Evolutionary conservation across 2,797 vertebrate genomes (phyloP), one percentile per base, ranked within the genome.

Genomic region (Macropus fuliginosus): DNA sequence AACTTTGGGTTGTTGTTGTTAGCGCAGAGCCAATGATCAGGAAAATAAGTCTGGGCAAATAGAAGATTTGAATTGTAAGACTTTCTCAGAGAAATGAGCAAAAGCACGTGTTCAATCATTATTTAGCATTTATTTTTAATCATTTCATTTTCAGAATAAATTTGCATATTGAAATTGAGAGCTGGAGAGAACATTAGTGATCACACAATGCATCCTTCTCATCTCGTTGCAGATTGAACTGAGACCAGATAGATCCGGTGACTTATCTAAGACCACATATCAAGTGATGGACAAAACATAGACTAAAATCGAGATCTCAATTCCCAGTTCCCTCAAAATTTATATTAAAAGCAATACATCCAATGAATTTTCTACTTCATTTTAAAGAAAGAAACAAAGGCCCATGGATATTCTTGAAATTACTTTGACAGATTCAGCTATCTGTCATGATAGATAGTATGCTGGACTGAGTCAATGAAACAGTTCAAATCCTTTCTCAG

Each of bases 301-400:
- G 66, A 46, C 40, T 81, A 81, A 40, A 21, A 40, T 81, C 21
- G 3, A 8, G n/a, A 18, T 40, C n/a, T 81, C 66, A 40, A 81
- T 9, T 81, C 6, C n/a, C n/a, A 81, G 40, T 81, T 81, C n/a
- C 66, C n/a, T 81, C 6, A 81, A 18, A 81, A 81, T 81, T 10
- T 92, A 6, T 91, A 93, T 92, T 4, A 40, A 18, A 93, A 93
- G 57, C 92, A 93, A 24, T 94, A 4, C 56, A 87, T 0, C 54
- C 24, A 91, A 14, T 90, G 81, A 93, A 92, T 92, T 9, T 31
- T 3, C 81, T 29, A 50, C 24, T 93, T 94, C 6, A 0, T 92
- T 96, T 96, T 94, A 92, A 93, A 92, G 54, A 93, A 94, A 74
- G 11, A 95, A 40, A 0, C 21, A 91, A 95, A 95, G 9, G 0